phyloP scores from a whole-genome alignment of 2,797 vertebrate species.

The Menidia menidia region DNA sequence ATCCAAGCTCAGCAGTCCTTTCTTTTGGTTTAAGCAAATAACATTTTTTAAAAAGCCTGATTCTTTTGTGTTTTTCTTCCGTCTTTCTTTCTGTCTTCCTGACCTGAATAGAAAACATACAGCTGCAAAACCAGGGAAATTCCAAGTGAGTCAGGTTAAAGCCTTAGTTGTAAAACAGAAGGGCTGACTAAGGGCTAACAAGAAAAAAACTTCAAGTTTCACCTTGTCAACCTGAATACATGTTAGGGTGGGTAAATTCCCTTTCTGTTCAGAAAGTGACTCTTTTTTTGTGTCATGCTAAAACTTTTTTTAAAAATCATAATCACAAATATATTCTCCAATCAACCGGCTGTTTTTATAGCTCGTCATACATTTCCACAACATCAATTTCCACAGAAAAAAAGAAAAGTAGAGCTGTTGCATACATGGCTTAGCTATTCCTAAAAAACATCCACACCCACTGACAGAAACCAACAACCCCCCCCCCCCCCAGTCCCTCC shows the following conservation, averaged over 20 bases:
- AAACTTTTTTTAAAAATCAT: background rate
- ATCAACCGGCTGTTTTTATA: background rate
- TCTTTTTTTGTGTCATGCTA: slow-evolving; percentile 21
- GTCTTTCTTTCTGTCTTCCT: slow-evolving; percentile 20
- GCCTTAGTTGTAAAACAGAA: slow-evolving; percentile 55
- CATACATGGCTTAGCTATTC: slow-evolving; percentile 23
- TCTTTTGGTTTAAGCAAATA: slow-evolving; percentile 28
- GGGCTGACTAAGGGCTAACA: slow-evolving; percentile 53
- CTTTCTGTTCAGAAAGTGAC: slow-evolving; percentile 15
- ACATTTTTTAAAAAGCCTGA: background rate
- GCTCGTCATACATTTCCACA: slow-evolving; percentile 20
- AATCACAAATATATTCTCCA: background rate
- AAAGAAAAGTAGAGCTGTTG: background rate
- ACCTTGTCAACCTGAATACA: slow-evolving; percentile 35
- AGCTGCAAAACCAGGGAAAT: slow-evolving; percentile 64
- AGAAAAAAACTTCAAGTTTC: slow-evolving; percentile 57
- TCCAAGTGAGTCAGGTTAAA: slow-evolving; percentile 68
- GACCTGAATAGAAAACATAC: slow-evolving; percentile 55
- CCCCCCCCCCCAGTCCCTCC: slow-evolving; percentile 16
- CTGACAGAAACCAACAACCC: slow-evolving; percentile 35
- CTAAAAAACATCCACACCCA: slow-evolving; percentile 54
- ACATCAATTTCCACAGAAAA: slow-evolving; percentile 4
- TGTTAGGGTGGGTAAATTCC: slow-evolving; percentile 28
- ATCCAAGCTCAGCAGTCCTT: slow-evolving; percentile 19
- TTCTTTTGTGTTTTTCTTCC: background rate